Conservation (phyloP, 2,113 vertebrate genomes). For the Osmerus mordax region DNA sequence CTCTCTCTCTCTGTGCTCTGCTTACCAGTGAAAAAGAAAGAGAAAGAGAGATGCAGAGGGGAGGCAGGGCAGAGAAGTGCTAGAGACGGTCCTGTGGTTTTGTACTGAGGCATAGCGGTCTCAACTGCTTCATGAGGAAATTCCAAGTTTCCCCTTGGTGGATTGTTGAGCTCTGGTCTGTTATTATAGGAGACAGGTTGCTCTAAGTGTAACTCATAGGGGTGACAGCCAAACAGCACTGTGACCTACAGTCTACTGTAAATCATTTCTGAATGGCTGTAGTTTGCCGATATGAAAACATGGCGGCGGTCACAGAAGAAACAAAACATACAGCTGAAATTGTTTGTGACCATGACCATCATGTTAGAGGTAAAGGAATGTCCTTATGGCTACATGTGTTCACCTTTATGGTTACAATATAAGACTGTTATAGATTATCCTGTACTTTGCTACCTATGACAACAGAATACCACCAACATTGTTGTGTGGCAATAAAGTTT, state of each 20-base stretch:
- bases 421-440: no score
- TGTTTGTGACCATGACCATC: no score
- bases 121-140: background rate
- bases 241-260: background rate
- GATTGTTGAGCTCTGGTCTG: background rate
- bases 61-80: background rate
- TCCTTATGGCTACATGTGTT: no score
- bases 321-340: no score
- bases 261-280: background rate
- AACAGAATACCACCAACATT: no score
- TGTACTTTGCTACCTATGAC: no score
- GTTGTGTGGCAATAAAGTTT: no score
- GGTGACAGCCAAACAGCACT: background rate
- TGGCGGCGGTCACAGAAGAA: no score
- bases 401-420: no score
- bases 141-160: background rate
- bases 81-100: background rate
- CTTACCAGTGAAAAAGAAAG: background rate
- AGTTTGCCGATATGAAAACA: background rate
- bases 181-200: slow-evolving; percentile 3
- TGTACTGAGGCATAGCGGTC: background rate
- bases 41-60: background rate
- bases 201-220: background rate
- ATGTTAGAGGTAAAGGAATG: no score
- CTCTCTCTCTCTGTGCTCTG: background rate